A percentile compares a stretch with the other conserved stretches of the same genome.
phyloP scores from a whole-genome alignment of 2,797 vertebrate genomes.

The Pseudotriccus pelzelni region DNA sequence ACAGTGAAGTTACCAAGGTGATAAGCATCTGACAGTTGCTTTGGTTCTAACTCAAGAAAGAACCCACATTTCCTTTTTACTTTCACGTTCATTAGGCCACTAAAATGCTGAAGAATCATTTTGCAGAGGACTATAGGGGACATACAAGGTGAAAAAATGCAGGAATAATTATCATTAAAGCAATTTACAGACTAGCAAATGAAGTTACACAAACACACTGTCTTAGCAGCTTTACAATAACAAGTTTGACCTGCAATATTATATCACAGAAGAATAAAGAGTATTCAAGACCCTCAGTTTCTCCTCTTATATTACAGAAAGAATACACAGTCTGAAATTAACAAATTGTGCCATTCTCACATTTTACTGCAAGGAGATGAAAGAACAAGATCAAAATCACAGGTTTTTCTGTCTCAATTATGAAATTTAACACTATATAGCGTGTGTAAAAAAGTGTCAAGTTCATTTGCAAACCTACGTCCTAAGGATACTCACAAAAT shows the following conservation, averaged over 20 bases:
- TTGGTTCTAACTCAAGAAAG: neutral
- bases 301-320: neutral
- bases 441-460: neutral
- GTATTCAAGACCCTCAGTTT: neutral
- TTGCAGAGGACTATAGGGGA: neutral
- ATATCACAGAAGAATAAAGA: neutral
- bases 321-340: neutral
- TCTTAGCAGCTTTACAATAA: neutral
- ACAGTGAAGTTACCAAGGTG: neutral
- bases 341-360: neutral
- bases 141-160: neutral
- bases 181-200: neutral
- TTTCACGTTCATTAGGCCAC: neutral
- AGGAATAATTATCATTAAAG: neutral
- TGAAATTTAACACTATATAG: neutral
- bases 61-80: neutral
- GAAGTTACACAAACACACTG: neutral
- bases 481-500: neutral
- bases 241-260: neutral
- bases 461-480: neutral
- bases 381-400: neutral
- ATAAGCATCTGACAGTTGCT: neutral
- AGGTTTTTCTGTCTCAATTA: neutral
- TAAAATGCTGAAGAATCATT: neutral
- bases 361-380: neutral